Evolutionary conservation across 2,113 vertebrate species (phyloP).

Genomic region (Amphiprion percula): DNA sequence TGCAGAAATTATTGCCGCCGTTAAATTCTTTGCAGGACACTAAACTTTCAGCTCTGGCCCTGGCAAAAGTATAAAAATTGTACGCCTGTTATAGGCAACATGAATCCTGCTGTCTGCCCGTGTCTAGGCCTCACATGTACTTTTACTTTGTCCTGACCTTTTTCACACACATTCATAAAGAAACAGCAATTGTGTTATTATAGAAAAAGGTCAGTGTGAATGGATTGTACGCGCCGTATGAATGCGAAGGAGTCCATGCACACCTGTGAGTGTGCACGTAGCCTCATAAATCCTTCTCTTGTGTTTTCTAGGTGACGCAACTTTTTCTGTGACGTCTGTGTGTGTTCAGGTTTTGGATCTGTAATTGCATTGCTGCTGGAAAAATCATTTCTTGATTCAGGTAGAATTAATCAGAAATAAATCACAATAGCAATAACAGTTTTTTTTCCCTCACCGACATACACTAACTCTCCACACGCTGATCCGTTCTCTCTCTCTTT

Average conservation of each 20-base stretch:
- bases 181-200: slow-evolving; percentile 55
- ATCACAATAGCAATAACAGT: slow-evolving; percentile 41
- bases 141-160: slow-evolving; percentile 63
- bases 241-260: slow-evolving; percentile 9
- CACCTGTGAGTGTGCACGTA: slow-evolving; percentile 10
- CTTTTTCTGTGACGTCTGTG: slow-evolving; percentile 16
- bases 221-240: slow-evolving; percentile 33
- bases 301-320: slow-evolving; percentile 18
- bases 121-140: slow-evolving; percentile 29
- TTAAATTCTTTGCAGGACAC: slow-evolving; percentile 49
- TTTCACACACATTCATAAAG: slow-evolving; percentile 33
- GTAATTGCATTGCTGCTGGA: slow-evolving; percentile 34
- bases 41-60: slow-evolving; percentile 34
- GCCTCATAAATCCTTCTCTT: slow-evolving; percentile 32
- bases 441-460: slow-evolving; percentile 10
- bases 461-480: slow-evolving; percentile 18
- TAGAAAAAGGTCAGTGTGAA: slow-evolving; percentile 60
- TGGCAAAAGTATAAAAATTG: slow-evolving; percentile 31
- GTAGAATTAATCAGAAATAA: slow-evolving; percentile 48
- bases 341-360: slow-evolving; percentile 1
- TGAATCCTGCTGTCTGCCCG: slow-evolving; percentile 36
- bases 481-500: slow-evolving; percentile 21
- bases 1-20: slow-evolving; percentile 44
- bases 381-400: slow-evolving; percentile 51
- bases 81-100: slow-evolving; percentile 30